Evolutionary conservation across 2,113 vertebrate species (phyloP).

Genomic region (Dolichallabes microphthalmus): DNA sequence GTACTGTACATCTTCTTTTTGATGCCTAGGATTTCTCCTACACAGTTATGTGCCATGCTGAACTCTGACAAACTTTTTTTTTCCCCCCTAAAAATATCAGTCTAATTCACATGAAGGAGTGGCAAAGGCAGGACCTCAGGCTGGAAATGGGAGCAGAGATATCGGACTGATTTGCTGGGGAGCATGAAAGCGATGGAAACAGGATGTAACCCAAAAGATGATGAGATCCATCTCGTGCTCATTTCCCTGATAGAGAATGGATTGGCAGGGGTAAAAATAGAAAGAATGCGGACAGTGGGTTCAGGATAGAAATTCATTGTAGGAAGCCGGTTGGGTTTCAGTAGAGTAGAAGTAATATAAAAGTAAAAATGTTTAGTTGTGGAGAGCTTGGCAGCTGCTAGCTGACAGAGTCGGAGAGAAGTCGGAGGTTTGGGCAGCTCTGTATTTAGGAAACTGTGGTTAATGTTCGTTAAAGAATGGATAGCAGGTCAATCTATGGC

Average conservation of each 20-base stretch:
- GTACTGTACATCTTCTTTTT: no score
- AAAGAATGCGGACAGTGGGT: background rate
- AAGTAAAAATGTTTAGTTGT: background rate
- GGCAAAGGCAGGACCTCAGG: background rate
- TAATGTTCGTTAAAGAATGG: conserved; percentile 6
- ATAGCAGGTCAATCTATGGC: background rate
- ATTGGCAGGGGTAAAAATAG: background rate
- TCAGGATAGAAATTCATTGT: background rate
- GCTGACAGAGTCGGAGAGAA: background rate
- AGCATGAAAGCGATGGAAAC: background rate
- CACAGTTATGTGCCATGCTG: no score
- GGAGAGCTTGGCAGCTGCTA: background rate
- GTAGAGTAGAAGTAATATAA: background rate
- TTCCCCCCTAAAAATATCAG: background rate
- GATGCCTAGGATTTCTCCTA: no score
- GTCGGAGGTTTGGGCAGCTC: conserved; percentile 6
- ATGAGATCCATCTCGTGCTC: background rate
- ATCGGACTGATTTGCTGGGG: background rate
- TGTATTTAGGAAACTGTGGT: conserved; percentile 19
- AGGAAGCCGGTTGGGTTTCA: background rate
- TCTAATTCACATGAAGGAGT: background rate
- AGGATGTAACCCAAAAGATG: background rate
- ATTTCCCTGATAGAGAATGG: background rate
- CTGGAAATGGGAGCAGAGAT: background rate
- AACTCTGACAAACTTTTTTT: no score